Evolutionary conservation across 2,888 invertebrate genomes (phyloP).

Genomic region (Endotricha flammealis): DNA sequence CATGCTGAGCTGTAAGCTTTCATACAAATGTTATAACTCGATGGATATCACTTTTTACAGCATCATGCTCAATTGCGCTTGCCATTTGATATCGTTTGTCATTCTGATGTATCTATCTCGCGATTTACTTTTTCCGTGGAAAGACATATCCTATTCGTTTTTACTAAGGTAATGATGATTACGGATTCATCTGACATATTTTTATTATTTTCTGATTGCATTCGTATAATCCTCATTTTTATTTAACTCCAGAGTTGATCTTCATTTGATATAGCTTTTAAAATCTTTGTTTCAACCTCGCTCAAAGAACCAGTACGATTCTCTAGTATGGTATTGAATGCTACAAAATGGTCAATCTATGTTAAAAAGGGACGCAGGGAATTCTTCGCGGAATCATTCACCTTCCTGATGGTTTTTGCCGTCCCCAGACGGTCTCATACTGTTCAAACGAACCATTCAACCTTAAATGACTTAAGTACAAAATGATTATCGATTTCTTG

Average conservation of each 20-base stretch:
- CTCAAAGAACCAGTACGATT: too few species aligned
- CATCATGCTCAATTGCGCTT: slow-evolving; percentile 38
- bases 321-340: too few species aligned
- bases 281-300: too few species aligned
- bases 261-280: too few species aligned
- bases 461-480: slow-evolving; percentile 46
- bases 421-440: slow-evolving; percentile 43
- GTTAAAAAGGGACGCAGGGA: slow-evolving; percentile 39
- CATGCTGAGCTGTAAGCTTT: slow-evolving; percentile 45
- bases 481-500: slow-evolving; percentile 47
- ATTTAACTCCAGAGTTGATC: too few species aligned
- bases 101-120: slow-evolving; percentile 56
- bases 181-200: slow-evolving; percentile 1
- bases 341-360: too few species aligned
- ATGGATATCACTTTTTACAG: slow-evolving; percentile 37
- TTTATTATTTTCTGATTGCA: slow-evolving; percentile 1
- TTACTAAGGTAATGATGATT: slow-evolving; percentile 13
- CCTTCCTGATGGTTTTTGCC: slow-evolving; percentile 56
- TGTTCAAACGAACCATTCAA: slow-evolving; percentile 31
- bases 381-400: slow-evolving; percentile 65
- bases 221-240: neutral
- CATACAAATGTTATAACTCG: slow-evolving; percentile 32
- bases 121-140: slow-evolving; percentile 44
- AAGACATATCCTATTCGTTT: slow-evolving; percentile 25
- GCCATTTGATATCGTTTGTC: slow-evolving; percentile 47